These are phyloP conservation scores for Mnemiopsis leidyi DNA, from an alignment of 37 sponge, comb jelly and placozoan genomes.

Conservation along the genomic window DNA sequence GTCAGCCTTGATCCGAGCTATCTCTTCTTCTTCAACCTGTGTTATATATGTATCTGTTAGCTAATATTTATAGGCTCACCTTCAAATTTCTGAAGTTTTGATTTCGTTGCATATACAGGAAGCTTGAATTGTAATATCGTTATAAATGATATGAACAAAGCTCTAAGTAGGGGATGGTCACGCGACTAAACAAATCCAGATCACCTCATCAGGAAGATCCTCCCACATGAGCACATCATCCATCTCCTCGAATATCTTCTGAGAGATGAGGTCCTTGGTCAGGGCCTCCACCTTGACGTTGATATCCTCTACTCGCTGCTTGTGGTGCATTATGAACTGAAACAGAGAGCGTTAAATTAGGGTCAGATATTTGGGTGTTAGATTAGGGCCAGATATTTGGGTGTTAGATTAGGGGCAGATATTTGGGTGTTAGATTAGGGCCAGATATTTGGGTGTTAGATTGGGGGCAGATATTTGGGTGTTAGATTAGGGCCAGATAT, in stretches of 20 bases:
- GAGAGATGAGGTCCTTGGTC: slow-evolving; percentile 20
- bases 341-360: background rate
- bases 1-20: background rate
- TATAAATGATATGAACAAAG: no score
- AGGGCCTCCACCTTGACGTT: slow-evolving; percentile 34
- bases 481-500: background rate
- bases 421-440: background rate
- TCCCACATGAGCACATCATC: background rate
- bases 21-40: slow-evolving; percentile 1
- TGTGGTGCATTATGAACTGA: background rate
- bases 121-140: no score
- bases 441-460: background rate
- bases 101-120: no score
- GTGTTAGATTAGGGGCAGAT: background rate
- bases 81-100: no score
- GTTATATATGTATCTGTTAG: no score
- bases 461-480: background rate
- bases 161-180: no score
- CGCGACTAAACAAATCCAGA: no score
- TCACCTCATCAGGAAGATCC: slow-evolving; percentile 56
- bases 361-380: background rate
- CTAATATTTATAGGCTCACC: no score
- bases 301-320: background rate
- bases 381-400: background rate
- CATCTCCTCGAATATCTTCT: slow-evolving; percentile 48